Percentiles rank a stretch among this genome's conserved stretches.
Conservation (phyloP, 2,113 vertebrate species). For the Oenanthe melanoleuca region DNA sequence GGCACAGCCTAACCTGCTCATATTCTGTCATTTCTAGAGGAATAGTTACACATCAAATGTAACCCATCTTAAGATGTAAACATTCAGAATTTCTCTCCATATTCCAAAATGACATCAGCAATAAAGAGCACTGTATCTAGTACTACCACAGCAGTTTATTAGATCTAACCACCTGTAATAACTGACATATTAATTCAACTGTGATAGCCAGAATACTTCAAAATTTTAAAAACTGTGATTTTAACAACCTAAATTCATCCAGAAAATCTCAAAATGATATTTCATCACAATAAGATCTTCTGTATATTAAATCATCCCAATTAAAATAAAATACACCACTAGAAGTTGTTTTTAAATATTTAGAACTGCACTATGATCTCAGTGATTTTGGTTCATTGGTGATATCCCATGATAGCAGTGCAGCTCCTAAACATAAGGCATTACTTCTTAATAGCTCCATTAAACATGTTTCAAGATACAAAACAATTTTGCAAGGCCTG, state of each 20-base stretch:
- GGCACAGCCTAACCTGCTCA: background rate
- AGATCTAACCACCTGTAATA: background rate
- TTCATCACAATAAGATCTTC: background rate
- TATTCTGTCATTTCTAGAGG: background rate
- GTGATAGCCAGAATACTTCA: background rate
- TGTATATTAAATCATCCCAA: background rate
- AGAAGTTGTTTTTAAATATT: conserved; percentile 39
- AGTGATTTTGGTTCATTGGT: background rate
- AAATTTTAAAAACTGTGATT: background rate
- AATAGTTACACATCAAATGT: background rate
- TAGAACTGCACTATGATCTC: background rate
- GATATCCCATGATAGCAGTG: background rate
- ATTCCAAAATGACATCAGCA: background rate
- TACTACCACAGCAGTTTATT: background rate
- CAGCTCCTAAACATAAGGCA: conserved; percentile 6
- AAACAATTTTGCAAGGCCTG: background rate
- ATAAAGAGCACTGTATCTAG: background rate
- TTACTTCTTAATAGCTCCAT: conserved; percentile 45
- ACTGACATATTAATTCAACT: background rate
- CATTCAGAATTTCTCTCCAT: background rate
- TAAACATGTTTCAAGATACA: conserved; percentile 35
- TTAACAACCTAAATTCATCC: background rate
- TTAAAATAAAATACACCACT: background rate
- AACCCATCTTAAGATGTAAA: background rate
- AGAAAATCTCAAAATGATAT: background rate